A percentile compares a stretch with the other conserved stretches of the same genome.
Evolutionary conservation across 2,797 vertebrate genomes (phyloP).

Genomic region (Meda fulgida): DNA sequence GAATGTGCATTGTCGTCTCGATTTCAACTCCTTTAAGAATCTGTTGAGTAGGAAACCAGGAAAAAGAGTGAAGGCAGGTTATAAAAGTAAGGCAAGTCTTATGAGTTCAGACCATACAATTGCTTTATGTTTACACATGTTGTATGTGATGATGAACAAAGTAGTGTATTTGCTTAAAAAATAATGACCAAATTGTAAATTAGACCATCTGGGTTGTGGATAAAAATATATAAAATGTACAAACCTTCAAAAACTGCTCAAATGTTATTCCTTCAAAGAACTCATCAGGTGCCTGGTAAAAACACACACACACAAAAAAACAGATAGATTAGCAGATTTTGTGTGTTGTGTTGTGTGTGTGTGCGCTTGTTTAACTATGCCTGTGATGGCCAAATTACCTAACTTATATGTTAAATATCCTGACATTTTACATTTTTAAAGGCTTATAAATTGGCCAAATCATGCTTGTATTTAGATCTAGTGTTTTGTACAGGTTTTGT

Average conservation of each 20-base stretch:
- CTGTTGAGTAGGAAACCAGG: slow-evolving; percentile 68
- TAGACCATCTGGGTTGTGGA: neutral
- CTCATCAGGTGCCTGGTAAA: slow-evolving; percentile 87
- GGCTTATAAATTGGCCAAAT: neutral
- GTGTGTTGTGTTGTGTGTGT: too few species aligned
- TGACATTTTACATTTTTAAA: neutral
- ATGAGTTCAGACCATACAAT: neutral
- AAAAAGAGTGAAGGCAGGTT: neutral
- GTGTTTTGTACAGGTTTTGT: neutral
- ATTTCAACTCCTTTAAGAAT: slow-evolving; percentile 92
- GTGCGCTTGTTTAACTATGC: neutral
- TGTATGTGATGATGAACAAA: neutral
- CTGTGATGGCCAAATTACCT: neutral
- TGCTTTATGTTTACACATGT: neutral
- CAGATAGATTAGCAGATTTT: neutral
- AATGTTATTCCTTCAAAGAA: slow-evolving; percentile 96
- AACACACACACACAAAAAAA: slow-evolving; percentile 2
- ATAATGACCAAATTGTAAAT: neutral
- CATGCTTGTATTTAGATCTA: neutral
- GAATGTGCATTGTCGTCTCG: slow-evolving; percentile 92
- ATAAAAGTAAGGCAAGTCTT: neutral
- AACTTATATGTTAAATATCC: neutral
- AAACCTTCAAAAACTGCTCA: slow-evolving; percentile 94
- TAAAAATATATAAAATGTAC: slow-evolving; percentile 54
- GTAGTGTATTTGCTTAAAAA: neutral